Evolutionary conservation across 2,113 vertebrate species (phyloP).

Genomic region (Eretmochelys imbricata): DNA sequence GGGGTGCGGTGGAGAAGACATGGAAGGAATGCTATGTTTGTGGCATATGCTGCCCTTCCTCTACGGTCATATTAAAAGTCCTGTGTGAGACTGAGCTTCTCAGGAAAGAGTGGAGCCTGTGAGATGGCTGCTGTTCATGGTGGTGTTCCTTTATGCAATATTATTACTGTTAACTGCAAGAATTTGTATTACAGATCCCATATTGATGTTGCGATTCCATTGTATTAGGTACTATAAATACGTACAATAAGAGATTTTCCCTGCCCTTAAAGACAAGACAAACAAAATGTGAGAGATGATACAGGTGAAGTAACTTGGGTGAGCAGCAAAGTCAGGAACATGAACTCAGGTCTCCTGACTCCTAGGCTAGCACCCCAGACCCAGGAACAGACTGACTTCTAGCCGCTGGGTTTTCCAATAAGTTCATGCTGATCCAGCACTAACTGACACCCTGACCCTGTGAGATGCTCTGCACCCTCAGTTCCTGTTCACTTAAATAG

Average conservation of each 20-base stretch:
- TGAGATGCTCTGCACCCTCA: not conserved
- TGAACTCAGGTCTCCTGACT: not conserved
- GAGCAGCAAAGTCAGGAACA: not conserved
- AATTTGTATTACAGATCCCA: not conserved
- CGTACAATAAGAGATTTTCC: fast-evolving
- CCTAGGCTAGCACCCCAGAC: not conserved
- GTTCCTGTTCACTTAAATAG: not conserved
- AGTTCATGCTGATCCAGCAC: not conserved
- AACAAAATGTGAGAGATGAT: not conserved
- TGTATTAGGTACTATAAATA: not conserved
- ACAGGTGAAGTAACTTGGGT: not conserved
- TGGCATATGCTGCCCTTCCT: not conserved
- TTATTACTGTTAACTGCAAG: not conserved
- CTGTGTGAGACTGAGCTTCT: not conserved
- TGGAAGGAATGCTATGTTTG: not conserved
- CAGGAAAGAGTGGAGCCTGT: not conserved
- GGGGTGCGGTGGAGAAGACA: not conserved
- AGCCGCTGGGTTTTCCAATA: not conserved
- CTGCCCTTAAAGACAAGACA: not conserved
- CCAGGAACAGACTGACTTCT: not conserved
- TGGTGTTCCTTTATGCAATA: not conserved
- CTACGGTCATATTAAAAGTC: fast-evolving
- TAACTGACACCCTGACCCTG: not conserved
- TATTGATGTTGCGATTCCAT: not conserved
- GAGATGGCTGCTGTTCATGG: not conserved